A percentile compares a stretch with the other conserved stretches of the same genome.
Conservation (phyloP, 2,888 invertebrate species). For the Fragum sueziense region DNA sequence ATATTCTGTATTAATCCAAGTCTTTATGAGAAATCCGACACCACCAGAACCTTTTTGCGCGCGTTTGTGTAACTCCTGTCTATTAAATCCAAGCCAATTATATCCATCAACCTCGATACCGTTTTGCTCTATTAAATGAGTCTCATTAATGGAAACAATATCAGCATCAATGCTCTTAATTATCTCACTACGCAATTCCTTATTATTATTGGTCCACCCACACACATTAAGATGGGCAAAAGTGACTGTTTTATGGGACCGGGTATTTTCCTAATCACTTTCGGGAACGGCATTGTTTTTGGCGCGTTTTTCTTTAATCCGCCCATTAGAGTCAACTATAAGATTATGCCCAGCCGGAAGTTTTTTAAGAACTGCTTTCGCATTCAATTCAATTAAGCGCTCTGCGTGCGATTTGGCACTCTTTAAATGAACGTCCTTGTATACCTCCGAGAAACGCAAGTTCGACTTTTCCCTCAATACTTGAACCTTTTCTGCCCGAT, state of each 20-base stretch:
- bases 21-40: conserved; percentile 37
- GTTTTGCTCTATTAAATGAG: conserved; percentile 26
- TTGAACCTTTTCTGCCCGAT: conserved; percentile 15
- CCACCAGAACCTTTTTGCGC: conserved; percentile 43
- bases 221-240: conserved; percentile 52
- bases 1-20: conserved; percentile 5
- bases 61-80: conserved; percentile 24
- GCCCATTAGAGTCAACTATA: conserved; percentile 27
- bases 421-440: conserved; percentile 26
- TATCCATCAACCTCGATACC: conserved; percentile 22
- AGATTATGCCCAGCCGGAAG: conserved; percentile 33
- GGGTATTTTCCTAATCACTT: conserved; percentile 15
- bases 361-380: conserved; percentile 34
- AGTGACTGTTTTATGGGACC: conserved; percentile 4
- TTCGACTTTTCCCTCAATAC: conserved; percentile 30
- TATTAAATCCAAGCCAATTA: conserved; percentile 34
- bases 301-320: conserved; percentile 18
- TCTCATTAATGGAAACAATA: conserved; percentile 37
- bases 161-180: conserved; percentile 32
- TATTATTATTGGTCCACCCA: conserved; percentile 46
- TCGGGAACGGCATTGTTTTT: background rate
- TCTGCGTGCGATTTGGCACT: conserved; percentile 36
- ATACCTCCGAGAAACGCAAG: background rate
- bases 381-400: conserved; percentile 36
- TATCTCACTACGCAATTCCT: conserved; percentile 16